Conservation (phyloP, 2,888 invertebrate species). For the Julus scandinavius region DNA sequence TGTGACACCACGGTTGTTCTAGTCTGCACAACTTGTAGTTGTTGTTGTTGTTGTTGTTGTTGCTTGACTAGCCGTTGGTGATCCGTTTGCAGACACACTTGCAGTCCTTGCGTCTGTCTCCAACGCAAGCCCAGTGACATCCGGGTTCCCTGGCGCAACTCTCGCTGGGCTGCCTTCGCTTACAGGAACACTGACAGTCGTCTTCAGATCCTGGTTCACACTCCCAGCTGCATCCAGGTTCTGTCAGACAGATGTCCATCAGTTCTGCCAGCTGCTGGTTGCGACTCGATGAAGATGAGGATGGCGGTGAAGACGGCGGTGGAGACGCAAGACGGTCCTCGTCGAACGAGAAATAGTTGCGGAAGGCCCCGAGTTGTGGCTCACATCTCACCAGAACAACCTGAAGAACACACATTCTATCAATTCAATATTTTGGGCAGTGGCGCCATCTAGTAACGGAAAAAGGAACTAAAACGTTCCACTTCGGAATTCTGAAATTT, state of each 20-base stretch:
- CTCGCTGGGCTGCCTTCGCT: constrained; percentile 28
- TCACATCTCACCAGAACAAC: constrained; percentile 36
- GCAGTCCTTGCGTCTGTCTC: neutral
- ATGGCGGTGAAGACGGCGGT: neutral
- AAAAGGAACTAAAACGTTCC: no score
- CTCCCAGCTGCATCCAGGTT: constrained; percentile 15
- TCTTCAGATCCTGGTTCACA: neutral
- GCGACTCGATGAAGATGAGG: neutral
- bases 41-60: no score
- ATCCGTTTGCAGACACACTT: constrained; percentile 34
- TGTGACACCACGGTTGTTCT: no score
- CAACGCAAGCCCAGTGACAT: neutral
- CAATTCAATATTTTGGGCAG: no score
- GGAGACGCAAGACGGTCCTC: neutral
- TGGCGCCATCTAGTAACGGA: no score
- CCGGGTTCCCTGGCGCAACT: constrained; percentile 37
- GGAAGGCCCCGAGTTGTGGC: neutral
- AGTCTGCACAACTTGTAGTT: no score
- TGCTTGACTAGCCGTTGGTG: neutral
- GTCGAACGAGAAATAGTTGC: constrained; percentile 34
- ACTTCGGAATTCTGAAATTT: no score
- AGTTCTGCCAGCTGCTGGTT: constrained; percentile 21
- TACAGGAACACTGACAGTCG: constrained; percentile 8
- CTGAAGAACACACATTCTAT: neutral
- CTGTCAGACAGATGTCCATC: constrained; percentile 30